phyloP scores from a whole-genome alignment of 30 jellyfish, hydroid and myxozoan genomes.

The Hydractinia echinata region DNA sequence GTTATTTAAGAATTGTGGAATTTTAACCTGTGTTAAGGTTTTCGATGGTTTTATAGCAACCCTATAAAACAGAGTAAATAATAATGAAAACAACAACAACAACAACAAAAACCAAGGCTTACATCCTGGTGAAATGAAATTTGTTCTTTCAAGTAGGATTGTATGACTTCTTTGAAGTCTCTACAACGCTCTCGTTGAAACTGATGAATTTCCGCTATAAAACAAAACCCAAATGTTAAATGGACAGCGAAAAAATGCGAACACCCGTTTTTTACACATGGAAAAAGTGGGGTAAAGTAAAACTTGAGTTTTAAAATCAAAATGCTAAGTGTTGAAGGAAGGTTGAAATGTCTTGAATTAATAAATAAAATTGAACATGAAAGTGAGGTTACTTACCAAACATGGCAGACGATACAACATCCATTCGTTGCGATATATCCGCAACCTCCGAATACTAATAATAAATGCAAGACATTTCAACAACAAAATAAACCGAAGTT shows the following conservation, averaged over 20 bases:
- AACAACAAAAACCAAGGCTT: neutral
- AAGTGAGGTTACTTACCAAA: slow-evolving; percentile 51
- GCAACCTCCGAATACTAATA: slow-evolving; percentile 83
- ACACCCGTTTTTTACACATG: neutral
- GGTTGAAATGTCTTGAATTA: too few relatives aligned
- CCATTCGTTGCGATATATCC: slow-evolving; percentile 72
- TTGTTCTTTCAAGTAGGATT: slow-evolving; percentile 59
- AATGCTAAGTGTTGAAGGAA: too few relatives aligned
- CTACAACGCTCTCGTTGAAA: slow-evolving; percentile 92
- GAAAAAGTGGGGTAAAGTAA: neutral
- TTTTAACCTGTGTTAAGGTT: too few relatives aligned
- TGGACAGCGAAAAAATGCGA: neutral
- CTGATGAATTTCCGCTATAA: slow-evolving; percentile 87
- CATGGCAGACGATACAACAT: slow-evolving; percentile 61
- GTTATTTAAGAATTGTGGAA: too few relatives aligned
- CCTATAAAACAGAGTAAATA: neutral
- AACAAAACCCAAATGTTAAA: neutral
- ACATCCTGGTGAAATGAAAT: slow-evolving; percentile 84
- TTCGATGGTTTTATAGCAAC: too few relatives aligned
- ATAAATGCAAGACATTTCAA: too few relatives aligned
- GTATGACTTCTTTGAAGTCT: slow-evolving; percentile 78
- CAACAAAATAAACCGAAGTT: neutral
- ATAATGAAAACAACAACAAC: too few relatives aligned
- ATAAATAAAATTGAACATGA: too few relatives aligned
- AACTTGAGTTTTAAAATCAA: neutral